phyloP scores from a whole-genome alignment of 2,113 vertebrate genomes.

The Zapus hudsonius region DNA sequence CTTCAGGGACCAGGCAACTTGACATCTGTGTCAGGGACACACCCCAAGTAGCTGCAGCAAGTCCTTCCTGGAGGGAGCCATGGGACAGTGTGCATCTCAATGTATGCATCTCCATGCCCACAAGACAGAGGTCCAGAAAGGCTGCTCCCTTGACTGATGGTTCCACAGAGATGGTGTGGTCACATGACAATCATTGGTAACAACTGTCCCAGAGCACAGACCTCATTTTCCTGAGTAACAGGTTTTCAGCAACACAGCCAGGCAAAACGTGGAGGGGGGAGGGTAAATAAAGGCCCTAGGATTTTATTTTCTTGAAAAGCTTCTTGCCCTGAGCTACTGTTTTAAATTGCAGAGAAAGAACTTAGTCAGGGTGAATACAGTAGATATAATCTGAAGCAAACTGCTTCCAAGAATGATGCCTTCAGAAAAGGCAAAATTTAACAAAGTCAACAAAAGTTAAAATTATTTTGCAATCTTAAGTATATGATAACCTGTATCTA shows the following conservation, averaged over 20 bases:
- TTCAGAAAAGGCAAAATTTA: not conserved
- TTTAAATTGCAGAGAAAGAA: not conserved
- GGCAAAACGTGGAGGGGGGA: not conserved
- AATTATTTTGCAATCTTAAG: not conserved
- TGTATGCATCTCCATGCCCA: no score
- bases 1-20: not conserved
- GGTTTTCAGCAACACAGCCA: not conserved
- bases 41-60: not conserved
- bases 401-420: not conserved
- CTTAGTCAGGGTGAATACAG: not conserved
- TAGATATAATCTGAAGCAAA: not conserved
- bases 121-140: no score
- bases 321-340: not conserved
- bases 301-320: not conserved
- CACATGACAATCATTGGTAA: not conserved
- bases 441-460: not conserved
- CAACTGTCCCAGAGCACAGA: not conserved
- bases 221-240: not conserved
- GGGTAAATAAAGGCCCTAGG: not conserved
- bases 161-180: not conserved
- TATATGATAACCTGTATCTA: not conserved
- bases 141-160: not conserved
- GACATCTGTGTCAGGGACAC: not conserved
- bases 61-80: not conserved
- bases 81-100: not conserved